Conservation (phyloP, 2,888 invertebrate species). For the Hypena proboscidalis region DNA sequence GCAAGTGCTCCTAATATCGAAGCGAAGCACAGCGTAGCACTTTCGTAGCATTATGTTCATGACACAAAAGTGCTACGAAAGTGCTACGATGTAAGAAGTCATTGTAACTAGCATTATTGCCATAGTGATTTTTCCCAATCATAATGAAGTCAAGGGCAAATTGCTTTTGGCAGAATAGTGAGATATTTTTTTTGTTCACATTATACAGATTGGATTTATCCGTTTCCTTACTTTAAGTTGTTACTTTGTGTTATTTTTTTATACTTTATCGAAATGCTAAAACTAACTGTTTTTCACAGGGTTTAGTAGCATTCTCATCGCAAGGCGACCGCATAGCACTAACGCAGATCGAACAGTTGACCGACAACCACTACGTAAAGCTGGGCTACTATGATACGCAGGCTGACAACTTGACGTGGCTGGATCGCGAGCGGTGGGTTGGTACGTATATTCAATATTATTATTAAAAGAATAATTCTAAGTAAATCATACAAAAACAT, state of each 20-base stretch:
- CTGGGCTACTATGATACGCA: conserved; percentile 98
- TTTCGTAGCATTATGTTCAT: no score
- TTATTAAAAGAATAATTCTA: neutral
- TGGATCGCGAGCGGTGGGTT: conserved; percentile 95
- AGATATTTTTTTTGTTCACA: no score
- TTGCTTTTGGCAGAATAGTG: no score
- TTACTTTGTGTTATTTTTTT: neutral
- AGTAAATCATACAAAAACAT: neutral
- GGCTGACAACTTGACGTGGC: conserved; percentile 97
- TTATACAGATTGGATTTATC: no score
- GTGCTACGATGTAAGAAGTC: no score
- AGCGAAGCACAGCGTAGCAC: no score
- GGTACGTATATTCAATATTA: conserved; percentile 83
- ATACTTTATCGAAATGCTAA: no score
- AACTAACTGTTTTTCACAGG: conserved; percentile 88
- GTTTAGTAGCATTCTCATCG: conserved; percentile 98
- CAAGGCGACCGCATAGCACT: conserved; percentile 99
- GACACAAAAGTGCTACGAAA: no score
- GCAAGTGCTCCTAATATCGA: no score
- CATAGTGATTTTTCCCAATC: no score
- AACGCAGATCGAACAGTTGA: conserved; percentile 99
- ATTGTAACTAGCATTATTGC: no score
- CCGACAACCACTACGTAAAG: conserved; percentile 96
- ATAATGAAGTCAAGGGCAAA: no score
- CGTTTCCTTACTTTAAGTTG: neutral